Base-by-base conservation (phyloP, 2,113 vertebrate genomes). In the Hiodon alosoides region DNA sequence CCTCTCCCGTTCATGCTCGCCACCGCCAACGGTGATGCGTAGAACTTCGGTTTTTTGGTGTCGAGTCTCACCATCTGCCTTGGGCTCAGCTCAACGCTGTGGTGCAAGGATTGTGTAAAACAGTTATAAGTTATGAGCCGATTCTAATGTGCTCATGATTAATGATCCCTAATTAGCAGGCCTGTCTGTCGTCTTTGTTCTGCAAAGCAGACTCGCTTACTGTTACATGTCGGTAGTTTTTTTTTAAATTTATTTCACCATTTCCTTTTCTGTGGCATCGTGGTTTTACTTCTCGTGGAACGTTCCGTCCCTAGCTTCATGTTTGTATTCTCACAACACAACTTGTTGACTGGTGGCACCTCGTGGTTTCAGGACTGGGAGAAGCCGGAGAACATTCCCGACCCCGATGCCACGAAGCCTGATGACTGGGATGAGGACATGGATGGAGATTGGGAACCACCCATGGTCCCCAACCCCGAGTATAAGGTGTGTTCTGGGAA, bases 381-480 rank as follows among this genome's bases (percentile, higher is more conserved):
- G 76, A 92, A 93, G 75, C 82, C 91, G 0, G 93, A 93, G 62
- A 90, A 90, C 74, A 85, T 94, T 79, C 86, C 89, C 67, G 95
- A 95, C 60, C 88, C 90, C 2, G 90, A 92, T 2, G 89, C 93
- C 7, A 91, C 91, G 80, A 92, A 93, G 78, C 91, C 91, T 1
- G 86, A 90, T 0, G 92, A 93, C 69, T 94, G 93, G 93, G 89
- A 94, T 8, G 86, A 87, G 14, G 84, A 91, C 47, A 91, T 89
- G 85, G 90, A 93, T 0, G 91, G 93, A 73, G 90, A 92, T 79
- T 93, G 92, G 92, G 90, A 88, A 75, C 90, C 86, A 3, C 83
- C 93, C 0, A 81, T 93, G 90, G 90, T 93, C 61, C 91, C 91
- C 69, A 95, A 94, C 83, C 91, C 93, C 1, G 90, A 90, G 0